Conservation (phyloP, 2,113 vertebrate species). For the Alouatta palliata region DNA sequence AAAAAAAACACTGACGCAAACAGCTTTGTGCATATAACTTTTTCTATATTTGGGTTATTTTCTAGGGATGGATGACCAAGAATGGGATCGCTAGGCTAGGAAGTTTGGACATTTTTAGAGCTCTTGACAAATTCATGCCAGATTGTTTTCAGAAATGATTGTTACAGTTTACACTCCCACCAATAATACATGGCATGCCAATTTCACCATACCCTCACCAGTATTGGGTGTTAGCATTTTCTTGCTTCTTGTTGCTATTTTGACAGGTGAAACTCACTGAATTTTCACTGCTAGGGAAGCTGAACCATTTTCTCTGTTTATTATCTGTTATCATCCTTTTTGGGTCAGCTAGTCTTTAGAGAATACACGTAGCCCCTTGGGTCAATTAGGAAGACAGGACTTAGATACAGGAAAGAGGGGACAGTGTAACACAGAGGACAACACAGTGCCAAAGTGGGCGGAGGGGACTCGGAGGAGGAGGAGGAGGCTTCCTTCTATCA, state of each 20-base stretch:
- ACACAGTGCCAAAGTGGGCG: background rate
- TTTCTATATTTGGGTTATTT: slow-evolving; percentile 31
- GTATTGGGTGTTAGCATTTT: background rate
- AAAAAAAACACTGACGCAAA: background rate
- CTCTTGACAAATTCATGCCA: background rate
- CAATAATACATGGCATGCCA: background rate
- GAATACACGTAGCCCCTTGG: background rate
- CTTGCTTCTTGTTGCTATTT: background rate
- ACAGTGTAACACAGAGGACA: background rate
- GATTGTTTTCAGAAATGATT: background rate
- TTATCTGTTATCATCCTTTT: background rate
- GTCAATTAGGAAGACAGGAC: background rate
- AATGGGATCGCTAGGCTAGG: slow-evolving; percentile 21
- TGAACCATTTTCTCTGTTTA: background rate
- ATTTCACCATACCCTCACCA: background rate
- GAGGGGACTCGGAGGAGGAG: background rate
- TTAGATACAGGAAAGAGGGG: background rate
- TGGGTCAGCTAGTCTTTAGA: background rate
- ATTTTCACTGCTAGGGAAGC: slow-evolving; percentile 29
- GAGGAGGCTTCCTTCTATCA: background rate
- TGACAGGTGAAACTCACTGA: background rate
- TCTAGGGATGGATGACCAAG: slow-evolving; percentile 29
- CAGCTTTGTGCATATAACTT: background rate
- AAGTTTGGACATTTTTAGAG: background rate
- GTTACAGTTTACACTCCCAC: background rate